These are phyloP conservation scores for Ascidia mentula DNA, from an alignment of 23 tunicate genomes.

Conservation along the genomic window DNA sequence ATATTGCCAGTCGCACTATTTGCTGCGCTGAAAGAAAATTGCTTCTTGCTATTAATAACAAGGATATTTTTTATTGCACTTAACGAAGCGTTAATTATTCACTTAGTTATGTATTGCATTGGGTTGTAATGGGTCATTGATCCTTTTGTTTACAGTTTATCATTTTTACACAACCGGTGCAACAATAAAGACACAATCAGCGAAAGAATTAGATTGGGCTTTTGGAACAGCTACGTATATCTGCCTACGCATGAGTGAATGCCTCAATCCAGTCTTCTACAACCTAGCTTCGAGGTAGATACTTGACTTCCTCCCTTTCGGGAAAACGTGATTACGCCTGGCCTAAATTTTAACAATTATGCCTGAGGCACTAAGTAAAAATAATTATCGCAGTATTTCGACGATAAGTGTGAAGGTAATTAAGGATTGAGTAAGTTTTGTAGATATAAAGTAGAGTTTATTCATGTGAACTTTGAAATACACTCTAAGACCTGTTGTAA, in stretches of 20 bases:
- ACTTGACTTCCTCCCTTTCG: neutral
- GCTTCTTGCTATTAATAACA: neutral
- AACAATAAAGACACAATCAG: neutral
- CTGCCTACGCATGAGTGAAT: slow-evolving; percentile 19
- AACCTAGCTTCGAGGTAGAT: slow-evolving; percentile 26
- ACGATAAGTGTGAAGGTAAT: too few species aligned
- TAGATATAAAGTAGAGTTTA: neutral
- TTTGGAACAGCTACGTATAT: slow-evolving; percentile 4
- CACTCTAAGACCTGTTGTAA: neutral
- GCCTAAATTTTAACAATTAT: too few species aligned
- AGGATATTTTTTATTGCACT: neutral
- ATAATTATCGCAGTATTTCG: too few species aligned
- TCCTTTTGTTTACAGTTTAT: slow-evolving; percentile 8
- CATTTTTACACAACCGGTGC: slow-evolving; percentile 3
- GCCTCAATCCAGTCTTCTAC: slow-evolving; percentile 30
- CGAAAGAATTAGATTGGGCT: slow-evolving; percentile 15
- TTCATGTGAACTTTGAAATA: neutral
- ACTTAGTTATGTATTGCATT: too few species aligned
- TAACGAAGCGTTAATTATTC: too few species aligned
- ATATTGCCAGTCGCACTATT: too few species aligned
- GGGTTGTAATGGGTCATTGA: too few species aligned
- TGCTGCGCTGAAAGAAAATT: neutral
- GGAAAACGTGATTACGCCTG: neutral
- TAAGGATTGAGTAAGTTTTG: too few species aligned
- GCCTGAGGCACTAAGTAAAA: too few species aligned